Evolutionary conservation across 1,140 invertebrate genomes (phyloP), one percentile per base, ranked within the genome.

Genomic region (Holcopasites calliopsidis): DNA sequence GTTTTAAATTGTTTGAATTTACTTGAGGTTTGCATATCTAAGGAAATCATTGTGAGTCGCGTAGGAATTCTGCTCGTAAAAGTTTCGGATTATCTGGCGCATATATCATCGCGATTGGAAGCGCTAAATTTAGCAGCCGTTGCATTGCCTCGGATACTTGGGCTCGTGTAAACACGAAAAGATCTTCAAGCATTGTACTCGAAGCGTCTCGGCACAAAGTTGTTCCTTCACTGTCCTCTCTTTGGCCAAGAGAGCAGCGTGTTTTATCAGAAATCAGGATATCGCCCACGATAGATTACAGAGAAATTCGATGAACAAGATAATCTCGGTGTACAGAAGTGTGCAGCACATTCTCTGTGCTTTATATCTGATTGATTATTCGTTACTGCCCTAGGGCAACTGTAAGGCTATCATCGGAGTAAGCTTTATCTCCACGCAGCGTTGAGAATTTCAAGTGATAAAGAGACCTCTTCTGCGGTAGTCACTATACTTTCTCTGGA

Each of bases 351-450:
- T n/a, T n/a, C n/a, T n/a, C 1, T 7, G 4, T 1, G 64, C 5
- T 31, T 38, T 3, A 28, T 35, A 42, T 55, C 26, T 1, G 49
- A 69, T 69, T 55, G 38, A 69, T 44, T 33, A 13, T 16, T 44
- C 28, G 50, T 57, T 42, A 68, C 65, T 68, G 65, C 33, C 65
- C 38, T 57, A 69, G n/a, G 38, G 8, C 38, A 68, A 55, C 49
- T 21, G 7, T 5, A 10, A 68, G 49, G n/a, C 16, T 40, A 28
- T 54, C 23, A 0, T 68, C n/a, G n/a, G n/a, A n/a, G n/a, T 42
- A 21, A 57, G 38, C 8, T 55, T 55, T 69, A 69, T 69, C 65
- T 1, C n/a, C 18, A 47, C 13, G 4, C 4, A 3, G 7, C 26
- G 10, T 5, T 2, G n/a, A 50, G 10, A 23, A 66, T 52, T 26